A percentile compares a stretch with the other conserved stretches of the same genome.
phyloP scores from a whole-genome alignment of 2,888 invertebrate genomes.

The Papilio gigon region DNA sequence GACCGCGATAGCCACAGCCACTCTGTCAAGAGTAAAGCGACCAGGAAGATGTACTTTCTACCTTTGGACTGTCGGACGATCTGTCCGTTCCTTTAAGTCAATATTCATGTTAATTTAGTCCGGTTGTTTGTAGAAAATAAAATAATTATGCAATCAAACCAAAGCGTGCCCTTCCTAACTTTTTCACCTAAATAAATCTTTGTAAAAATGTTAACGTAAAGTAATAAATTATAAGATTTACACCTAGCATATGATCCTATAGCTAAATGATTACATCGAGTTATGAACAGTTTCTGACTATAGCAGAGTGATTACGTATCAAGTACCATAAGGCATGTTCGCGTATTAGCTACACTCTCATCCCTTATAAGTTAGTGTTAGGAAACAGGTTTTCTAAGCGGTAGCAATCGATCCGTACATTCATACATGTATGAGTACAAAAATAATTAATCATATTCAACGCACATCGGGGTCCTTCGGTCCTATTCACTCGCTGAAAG shows the following conservation, averaged over 20 bases:
- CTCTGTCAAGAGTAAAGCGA: too few relatives aligned
- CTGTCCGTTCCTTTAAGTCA: too few relatives aligned
- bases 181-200: too few relatives aligned
- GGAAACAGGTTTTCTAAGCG: conserved; percentile 49
- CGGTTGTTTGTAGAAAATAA: too few relatives aligned
- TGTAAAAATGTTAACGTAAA: not conserved
- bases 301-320: conserved; percentile 14
- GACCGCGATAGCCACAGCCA: too few relatives aligned
- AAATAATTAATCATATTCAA: conserved; percentile 78
- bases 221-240: not conserved
- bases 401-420: conserved; percentile 52
- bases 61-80: too few relatives aligned
- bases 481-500: conserved; percentile 78
- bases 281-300: not conserved
- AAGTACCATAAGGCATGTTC: conserved; percentile 6
- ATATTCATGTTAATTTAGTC: too few relatives aligned
- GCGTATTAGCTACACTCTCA: conserved; percentile 18
- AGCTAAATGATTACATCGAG: not conserved
- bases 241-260: not conserved
- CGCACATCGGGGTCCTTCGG: conserved; percentile 70
- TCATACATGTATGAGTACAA: conserved; percentile 64
- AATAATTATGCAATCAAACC: too few relatives aligned
- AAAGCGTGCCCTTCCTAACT: too few relatives aligned
- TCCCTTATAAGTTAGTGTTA: conserved; percentile 44
- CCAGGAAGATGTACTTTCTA: too few relatives aligned